Evolutionary conservation across 1,140 invertebrate genomes (phyloP).

Genomic region (Drosophila varians): DNA sequence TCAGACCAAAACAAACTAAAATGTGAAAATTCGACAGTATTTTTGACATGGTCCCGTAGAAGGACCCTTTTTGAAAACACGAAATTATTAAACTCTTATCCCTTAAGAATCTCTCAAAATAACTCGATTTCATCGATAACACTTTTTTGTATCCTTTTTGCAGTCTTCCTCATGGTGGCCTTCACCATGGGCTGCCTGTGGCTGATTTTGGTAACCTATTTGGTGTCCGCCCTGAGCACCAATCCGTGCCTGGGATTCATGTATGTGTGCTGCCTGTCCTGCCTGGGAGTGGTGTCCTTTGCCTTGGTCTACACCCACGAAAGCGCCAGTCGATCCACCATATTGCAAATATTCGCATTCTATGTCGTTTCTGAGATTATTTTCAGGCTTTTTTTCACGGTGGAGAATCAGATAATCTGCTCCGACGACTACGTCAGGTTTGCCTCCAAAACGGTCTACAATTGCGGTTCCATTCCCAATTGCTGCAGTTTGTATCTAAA

Average conservation of each 20-base stretch:
- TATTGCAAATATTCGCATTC: neutral
- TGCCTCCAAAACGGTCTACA: conserved; percentile 33
- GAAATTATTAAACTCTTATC: too few relatives aligned
- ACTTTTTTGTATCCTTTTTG: neutral
- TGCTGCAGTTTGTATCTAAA: conserved; percentile 57
- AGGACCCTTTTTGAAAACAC: too few relatives aligned
- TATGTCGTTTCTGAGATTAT: conserved; percentile 29
- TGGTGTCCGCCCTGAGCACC: conserved; percentile 4
- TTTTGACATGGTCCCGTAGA: too few relatives aligned
- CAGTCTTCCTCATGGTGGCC: conserved; percentile 20
- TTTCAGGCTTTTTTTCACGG: conserved; percentile 36
- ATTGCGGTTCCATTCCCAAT: conserved; percentile 29
- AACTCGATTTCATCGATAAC: too few relatives aligned
- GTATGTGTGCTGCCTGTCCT: neutral
- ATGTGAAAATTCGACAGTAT: too few relatives aligned
- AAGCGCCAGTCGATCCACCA: accelerated
- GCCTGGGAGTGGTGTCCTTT: conserved; percentile 28
- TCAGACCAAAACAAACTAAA: too few relatives aligned
- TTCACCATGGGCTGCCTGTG: conserved; percentile 13
- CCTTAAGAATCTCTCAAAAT: too few relatives aligned
- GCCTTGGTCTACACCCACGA: neutral
- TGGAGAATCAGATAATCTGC: conserved; percentile 25
- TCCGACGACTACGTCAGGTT: conserved; percentile 29
- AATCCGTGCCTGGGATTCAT: conserved; percentile 16
- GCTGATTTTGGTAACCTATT: conserved; percentile 24